Conservation (phyloP, 2,797 vertebrate species). For the Chromobotia macracanthus region DNA sequence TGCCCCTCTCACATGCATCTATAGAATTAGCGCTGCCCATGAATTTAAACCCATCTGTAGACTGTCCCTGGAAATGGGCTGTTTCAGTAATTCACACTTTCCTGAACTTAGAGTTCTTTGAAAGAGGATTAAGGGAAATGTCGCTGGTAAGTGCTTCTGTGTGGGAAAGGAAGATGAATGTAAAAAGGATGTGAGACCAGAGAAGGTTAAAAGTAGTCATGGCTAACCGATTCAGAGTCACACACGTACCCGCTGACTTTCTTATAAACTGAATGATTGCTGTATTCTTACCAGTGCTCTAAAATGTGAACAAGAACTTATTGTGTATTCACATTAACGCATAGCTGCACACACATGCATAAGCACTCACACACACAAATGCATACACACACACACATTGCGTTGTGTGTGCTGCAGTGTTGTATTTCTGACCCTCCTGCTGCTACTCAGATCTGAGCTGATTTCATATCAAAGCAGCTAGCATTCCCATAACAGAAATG, state of each 20-base stretch:
- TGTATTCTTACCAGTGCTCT: no score
- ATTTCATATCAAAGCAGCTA: conserved; percentile 83
- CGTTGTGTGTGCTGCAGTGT: conserved; percentile 75
- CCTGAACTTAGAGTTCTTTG: conserved; percentile 56
- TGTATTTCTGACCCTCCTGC: conserved; percentile 79
- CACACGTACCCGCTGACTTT: neutral
- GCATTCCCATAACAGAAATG: conserved; percentile 79
- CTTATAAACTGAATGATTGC: no score
- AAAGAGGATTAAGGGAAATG: conserved; percentile 61
- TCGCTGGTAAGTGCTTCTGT: conserved; percentile 59
- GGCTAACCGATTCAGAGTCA: conserved; percentile 38
- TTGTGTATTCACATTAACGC: no score
- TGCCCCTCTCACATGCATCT: conserved; percentile 52
- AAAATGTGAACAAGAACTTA: no score
- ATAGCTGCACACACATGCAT: no score
- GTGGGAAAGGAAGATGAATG: conserved; percentile 44
- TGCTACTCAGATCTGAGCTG: conserved; percentile 74
- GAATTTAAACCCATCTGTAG: conserved; percentile 49
- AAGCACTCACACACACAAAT: no score
- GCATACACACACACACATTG: no score
- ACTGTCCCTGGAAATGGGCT: conserved; percentile 50
- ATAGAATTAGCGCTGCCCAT: conserved; percentile 52
- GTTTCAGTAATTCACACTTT: conserved; percentile 57
- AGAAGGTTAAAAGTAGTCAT: conserved; percentile 59
- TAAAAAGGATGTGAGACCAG: conserved; percentile 10